Evolutionary conservation across 2,888 invertebrate genomes (phyloP), one percentile per base, ranked within the genome.

Genomic region (Coelopa pilipes): DNA sequence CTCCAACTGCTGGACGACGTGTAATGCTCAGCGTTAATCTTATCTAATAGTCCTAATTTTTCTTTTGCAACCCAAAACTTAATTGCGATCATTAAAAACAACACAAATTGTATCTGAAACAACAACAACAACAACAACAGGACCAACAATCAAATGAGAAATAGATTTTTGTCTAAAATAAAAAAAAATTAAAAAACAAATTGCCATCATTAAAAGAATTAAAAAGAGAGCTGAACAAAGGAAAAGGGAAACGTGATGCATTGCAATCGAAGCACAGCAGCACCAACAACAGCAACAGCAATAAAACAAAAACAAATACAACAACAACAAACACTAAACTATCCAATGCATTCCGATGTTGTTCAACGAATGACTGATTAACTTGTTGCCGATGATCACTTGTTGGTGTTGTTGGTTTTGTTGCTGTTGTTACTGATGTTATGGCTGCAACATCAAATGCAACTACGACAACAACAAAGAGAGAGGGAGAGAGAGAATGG

Each of bases 301-400:
- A 65, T 55, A 59, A 65, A 13, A 66, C 46, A 17, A 53, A 50
- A 3, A 53, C 50, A 19, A 67, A 24, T 53, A n/a, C 17, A 21
- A 34, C 34, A 34, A 34, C 34, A 34, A 2, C 34, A 34, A 34
- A 34, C 34, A 34, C 34, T 4, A 34, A 34, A 3, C 60, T 13
- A 60, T 13, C 34, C 49, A 66, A 17, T 34, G 66, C 46, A 66
- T 19, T 46, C 71, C 57, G 57, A 75, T 50, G 66, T 67, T 59
- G 66, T 66, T 57, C 50, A 63, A 24, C 57, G 49, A 76, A 67
- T 72, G 76, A 76, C 74, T 76, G 75, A 78, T 76, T 75, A 76
- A 76, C 73, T 75, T 76, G 74, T 76, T 76, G 75, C 75, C 73
- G 73, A 59, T 67, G 70, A 63, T 59, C 49, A 62, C 66, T 49